A percentile compares a stretch with the other conserved stretches of the same genome.
These are phyloP conservation scores for Ectemnius cavifrons DNA, from an alignment of 2,888 invertebrate species.

Conservation along the genomic window DNA sequence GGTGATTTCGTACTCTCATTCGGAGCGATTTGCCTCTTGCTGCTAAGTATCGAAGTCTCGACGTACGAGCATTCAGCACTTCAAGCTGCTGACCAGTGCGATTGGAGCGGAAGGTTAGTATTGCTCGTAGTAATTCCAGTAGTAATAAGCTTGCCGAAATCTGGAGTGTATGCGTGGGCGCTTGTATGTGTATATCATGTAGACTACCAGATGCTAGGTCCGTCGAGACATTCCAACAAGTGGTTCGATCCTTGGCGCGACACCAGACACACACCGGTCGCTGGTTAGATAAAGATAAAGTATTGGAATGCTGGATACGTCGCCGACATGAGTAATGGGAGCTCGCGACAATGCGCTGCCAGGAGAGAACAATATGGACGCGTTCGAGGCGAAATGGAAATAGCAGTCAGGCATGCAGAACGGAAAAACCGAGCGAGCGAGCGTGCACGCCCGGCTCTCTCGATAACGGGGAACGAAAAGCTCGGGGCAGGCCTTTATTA, in stretches of 20 bases:
- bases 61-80: constrained; percentile 46
- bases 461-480: constrained; percentile 65
- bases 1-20: constrained; percentile 8
- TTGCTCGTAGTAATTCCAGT: background rate
- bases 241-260: background rate
- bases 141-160: constrained; percentile 6
- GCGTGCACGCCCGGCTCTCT: background rate
- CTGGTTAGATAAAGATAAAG: background rate
- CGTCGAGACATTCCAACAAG: no score
- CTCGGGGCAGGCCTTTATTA: constrained; percentile 63
- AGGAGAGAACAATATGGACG: constrained; percentile 3
- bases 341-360: background rate
- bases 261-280: background rate
- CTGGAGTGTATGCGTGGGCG: background rate
- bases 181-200: background rate
- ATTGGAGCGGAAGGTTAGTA: constrained; percentile 77
- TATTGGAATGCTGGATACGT: background rate
- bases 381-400: background rate
- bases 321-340: constrained; percentile 1
- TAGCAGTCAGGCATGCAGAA: background rate
- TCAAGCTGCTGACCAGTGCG: constrained; percentile 73
- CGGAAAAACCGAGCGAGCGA: background rate
- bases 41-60: constrained; percentile 24
- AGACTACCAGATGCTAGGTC: background rate
- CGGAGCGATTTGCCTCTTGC: constrained; percentile 16